These are phyloP conservation scores for Halichoeres trimaculatus DNA, from an alignment of 2,113 vertebrate species.

Conservation along the genomic window DNA sequence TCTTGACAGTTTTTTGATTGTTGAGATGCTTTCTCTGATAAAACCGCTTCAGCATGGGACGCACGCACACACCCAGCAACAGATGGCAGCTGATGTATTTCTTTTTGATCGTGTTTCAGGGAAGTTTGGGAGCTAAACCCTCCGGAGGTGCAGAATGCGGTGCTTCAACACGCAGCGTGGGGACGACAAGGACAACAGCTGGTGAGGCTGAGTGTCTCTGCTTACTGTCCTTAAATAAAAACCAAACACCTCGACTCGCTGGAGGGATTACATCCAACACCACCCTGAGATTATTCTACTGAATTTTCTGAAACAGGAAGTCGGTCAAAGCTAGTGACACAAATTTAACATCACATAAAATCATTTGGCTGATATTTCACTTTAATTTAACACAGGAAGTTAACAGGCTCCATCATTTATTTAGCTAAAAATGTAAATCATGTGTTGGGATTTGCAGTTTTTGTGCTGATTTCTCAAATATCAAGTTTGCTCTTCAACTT, in stretches of 20 bases:
- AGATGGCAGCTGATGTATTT: slow-evolving; percentile 8
- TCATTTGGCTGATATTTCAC: too few relatives aligned
- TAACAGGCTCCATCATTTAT: too few relatives aligned
- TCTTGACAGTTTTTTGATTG: not conserved
- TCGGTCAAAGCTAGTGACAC: not conserved
- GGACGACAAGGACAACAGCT: slow-evolving; percentile 92
- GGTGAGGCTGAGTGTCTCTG: slow-evolving; percentile 82
- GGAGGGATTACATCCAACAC: slow-evolving; percentile 8
- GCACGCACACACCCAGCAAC: not conserved
- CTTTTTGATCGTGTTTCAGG: slow-evolving; percentile 80
- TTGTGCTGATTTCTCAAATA: too few relatives aligned
- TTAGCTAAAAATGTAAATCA: too few relatives aligned
- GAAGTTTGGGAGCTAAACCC: slow-evolving; percentile 97
- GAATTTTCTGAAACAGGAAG: not conserved
- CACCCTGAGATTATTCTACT: not conserved
- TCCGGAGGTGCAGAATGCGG: slow-evolving; percentile 93
- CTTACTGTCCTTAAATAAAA: not conserved
- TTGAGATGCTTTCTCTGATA: not conserved
- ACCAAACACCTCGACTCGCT: not conserved
- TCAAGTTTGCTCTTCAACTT: too few relatives aligned
- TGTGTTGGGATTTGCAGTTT: too few relatives aligned
- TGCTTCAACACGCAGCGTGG: slow-evolving; percentile 95
- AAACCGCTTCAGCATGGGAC: not conserved
- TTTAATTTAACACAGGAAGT: too few relatives aligned
- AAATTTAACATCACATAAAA: not conserved